phyloP scores from a whole-genome alignment of 1,140 invertebrate species.

The Bombus pyrosoma region DNA sequence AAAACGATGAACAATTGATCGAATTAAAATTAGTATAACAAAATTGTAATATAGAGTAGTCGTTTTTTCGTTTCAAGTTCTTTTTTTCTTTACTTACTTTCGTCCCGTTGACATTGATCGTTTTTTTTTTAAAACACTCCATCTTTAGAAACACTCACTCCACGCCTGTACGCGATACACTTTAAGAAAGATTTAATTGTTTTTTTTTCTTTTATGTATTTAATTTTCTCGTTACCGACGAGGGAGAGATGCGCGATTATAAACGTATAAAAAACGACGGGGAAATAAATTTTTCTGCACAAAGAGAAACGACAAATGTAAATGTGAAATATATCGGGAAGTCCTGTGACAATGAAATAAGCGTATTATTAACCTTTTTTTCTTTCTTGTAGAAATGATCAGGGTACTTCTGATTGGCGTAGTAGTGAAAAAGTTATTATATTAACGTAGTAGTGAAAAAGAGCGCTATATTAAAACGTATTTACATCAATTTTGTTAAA shows the following conservation, averaged over 20 bases:
- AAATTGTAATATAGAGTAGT: slow-evolving; percentile 20
- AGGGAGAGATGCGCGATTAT: neutral
- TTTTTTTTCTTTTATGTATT: neutral
- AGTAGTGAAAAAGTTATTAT: neutral
- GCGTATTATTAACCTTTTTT: neutral
- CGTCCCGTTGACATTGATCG: neutral
- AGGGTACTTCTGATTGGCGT: neutral
- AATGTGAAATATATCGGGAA: slow-evolving; percentile 17
- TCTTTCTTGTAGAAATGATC: slow-evolving; percentile 7
- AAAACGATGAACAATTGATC: slow-evolving; percentile 26
- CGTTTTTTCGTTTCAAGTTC: slow-evolving; percentile 20
- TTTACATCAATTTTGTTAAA: slow-evolving; percentile 12
- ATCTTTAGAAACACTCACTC: slow-evolving; percentile 29
- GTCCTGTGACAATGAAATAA: slow-evolving; percentile 18
- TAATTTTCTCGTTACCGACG: neutral
- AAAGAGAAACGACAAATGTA: neutral
- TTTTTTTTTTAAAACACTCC: neutral
- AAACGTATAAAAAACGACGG: slow-evolving; percentile 17
- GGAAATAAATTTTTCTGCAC: slow-evolving; percentile 12
- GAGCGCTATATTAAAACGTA: neutral
- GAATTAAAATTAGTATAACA: slow-evolving; percentile 17
- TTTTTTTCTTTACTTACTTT: slow-evolving; percentile 44
- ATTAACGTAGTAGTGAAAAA: neutral
- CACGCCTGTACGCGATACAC: neutral
- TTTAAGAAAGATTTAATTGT: neutral